phyloP scores from a whole-genome alignment of 1,140 invertebrate genomes.

The Neodiprion pinetum region DNA sequence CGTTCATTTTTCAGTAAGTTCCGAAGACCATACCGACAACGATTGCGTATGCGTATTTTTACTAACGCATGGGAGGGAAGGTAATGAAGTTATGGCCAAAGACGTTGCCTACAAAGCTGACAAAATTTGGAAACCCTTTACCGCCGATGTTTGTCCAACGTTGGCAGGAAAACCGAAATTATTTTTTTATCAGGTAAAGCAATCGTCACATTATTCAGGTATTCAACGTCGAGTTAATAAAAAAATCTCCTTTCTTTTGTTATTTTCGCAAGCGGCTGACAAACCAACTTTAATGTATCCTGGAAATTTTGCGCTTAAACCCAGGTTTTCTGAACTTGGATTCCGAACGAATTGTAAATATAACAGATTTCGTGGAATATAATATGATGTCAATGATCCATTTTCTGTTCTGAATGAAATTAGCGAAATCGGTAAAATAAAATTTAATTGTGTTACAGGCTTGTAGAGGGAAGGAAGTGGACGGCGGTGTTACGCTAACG shows the following conservation, averaged over 20 bases:
- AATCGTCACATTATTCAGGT: neutral
- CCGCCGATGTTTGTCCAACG: slow-evolving; percentile 65
- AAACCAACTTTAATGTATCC: no score
- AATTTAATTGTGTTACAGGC: slow-evolving; percentile 51
- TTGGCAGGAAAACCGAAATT: slow-evolving; percentile 73
- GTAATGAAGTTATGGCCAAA: no score
- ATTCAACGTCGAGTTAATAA: neutral
- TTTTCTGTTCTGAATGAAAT: slow-evolving; percentile 14
- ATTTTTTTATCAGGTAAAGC: slow-evolving; percentile 67
- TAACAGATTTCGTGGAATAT: no score
- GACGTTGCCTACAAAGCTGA: no score
- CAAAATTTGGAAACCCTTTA: slow-evolving; percentile 68
- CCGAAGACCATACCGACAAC: slow-evolving; percentile 63
- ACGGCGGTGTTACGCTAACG: slow-evolving; percentile 49
- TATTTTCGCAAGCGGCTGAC: neutral
- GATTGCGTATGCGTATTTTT: slow-evolving; percentile 71
- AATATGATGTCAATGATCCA: neutral
- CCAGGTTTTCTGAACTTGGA: no score
- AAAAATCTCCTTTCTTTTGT: slow-evolving; percentile 2
- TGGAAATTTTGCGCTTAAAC: no score
- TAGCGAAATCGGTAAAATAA: no score
- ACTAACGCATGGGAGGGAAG: slow-evolving; percentile 66
- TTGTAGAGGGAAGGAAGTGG: no score
- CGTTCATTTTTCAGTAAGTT: slow-evolving; percentile 37
- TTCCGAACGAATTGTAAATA: no score